phyloP scores from a whole-genome alignment of 2,888 invertebrate genomes.

The Hypomecis atomaria region DNA sequence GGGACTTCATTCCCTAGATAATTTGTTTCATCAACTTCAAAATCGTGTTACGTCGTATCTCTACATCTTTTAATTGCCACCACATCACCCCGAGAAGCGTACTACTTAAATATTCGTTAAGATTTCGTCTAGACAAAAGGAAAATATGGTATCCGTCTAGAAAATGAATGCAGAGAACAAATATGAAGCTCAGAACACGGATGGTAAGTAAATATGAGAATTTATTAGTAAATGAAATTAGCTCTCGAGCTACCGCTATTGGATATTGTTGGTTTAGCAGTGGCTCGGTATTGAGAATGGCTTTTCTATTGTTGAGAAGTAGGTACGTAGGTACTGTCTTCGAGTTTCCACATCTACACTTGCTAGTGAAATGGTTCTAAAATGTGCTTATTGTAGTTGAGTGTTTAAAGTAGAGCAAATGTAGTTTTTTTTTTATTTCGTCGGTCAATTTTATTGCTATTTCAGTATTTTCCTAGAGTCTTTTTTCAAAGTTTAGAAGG shows the following conservation, averaged over 20 bases:
- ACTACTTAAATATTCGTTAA: slow-evolving; percentile 81
- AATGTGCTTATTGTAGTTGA: neutral
- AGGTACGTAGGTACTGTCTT: neutral
- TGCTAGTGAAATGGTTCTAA: slow-evolving; percentile 13
- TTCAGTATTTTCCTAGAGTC: too few relatives aligned
- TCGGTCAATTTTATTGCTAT: too few relatives aligned
- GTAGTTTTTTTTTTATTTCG: too few relatives aligned
- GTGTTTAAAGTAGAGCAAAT: neutral
- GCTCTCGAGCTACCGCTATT: slow-evolving; percentile 68
- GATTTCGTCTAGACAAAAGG: slow-evolving; percentile 84
- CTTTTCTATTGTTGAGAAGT: slow-evolving; percentile 31
- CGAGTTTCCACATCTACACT: slow-evolving; percentile 17
- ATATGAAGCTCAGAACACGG: slow-evolving; percentile 66
- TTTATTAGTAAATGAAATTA: slow-evolving; percentile 83
- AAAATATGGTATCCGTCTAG: slow-evolving; percentile 78
- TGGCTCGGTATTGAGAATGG: slow-evolving; percentile 36
- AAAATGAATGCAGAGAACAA: slow-evolving; percentile 74
- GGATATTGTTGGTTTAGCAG: slow-evolving; percentile 50
- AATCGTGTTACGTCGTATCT: neutral
- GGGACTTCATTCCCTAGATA: too few relatives aligned
- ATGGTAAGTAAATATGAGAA: slow-evolving; percentile 68
- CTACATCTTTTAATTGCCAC: slow-evolving; percentile 31
- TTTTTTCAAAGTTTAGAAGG: too few relatives aligned
- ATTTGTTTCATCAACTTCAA: too few relatives aligned
- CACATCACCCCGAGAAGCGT: slow-evolving; percentile 48